phyloP scores from a whole-genome alignment of 1,140 invertebrate genomes.

The Diabrotica virgifera region DNA sequence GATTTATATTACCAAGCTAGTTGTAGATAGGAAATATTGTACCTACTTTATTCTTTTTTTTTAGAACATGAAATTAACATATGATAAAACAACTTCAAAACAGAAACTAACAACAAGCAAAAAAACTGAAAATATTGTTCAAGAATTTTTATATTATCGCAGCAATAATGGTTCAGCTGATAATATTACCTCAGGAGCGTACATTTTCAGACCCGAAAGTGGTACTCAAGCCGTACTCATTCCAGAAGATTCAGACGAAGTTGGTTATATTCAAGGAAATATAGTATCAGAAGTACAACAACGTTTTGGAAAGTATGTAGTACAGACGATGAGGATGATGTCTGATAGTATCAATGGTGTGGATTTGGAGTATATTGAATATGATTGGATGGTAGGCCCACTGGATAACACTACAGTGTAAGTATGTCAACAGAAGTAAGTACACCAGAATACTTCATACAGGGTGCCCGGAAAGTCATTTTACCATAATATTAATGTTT shows the following conservation, averaged over 20 bases:
- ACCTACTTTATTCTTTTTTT: neutral
- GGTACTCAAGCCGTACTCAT: neutral
- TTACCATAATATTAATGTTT: no score
- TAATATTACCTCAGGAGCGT: conserved; percentile 5
- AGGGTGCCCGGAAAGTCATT: no score
- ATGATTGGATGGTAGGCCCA: conserved; percentile 2
- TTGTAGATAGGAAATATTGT: neutral
- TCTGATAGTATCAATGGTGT: neutral
- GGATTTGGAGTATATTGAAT: neutral
- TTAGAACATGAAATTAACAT: neutral
- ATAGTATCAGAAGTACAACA: neutral
- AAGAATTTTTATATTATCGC: conserved; percentile 3
- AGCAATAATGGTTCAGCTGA: conserved; percentile 7
- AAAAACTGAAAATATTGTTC: conserved; percentile 2
- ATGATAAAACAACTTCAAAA: neutral
- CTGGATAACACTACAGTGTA: neutral
- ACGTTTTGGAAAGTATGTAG: neutral
- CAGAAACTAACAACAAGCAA: neutral
- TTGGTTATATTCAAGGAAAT: neutral
- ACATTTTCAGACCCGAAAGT: conserved; percentile 6
- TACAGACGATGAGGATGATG: neutral
- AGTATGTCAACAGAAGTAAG: neutral
- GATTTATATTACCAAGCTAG: neutral
- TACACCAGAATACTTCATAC: no score
- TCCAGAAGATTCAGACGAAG: neutral